Evolutionary conservation across 2,888 invertebrate genomes (phyloP), one percentile per base, ranked within the genome.

Genomic region (Eumacrocentrus americanus): DNA sequence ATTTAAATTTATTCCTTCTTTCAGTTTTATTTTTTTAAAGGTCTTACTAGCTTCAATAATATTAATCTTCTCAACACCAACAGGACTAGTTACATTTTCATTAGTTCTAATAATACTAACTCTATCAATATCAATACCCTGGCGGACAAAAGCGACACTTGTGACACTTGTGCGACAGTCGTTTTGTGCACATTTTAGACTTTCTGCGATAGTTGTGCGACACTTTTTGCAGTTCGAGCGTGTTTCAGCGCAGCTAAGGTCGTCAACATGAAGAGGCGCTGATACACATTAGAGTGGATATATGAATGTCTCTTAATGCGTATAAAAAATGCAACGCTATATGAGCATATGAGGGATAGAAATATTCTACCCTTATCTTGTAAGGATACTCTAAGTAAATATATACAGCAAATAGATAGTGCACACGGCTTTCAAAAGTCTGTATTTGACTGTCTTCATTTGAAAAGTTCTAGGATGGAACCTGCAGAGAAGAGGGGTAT

Each of bases 391-490:
- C 52, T 69, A 2, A 55, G 60, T 29, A 52, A 47, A 50, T 64
- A 62, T 50, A 59, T 66, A 23, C 52, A 58, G 29, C 55, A 52
- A 47, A 44, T 70, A 14, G 60, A 62, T 12, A 53, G 60, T 22
- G 25, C 52, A 1, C 66, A 61, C 51, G 65, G 66, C 1, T 67
- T 67, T 55, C 59, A 59, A 11, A n/a, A 25, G 6, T n/a, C 37
- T 5, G 37, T 50, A 16, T 67, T 67, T 52, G 47, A 58, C 0
- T 7, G 47, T 9, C 22, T 70, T 2, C 22, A 40, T 29, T 37
- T 59, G 40, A 68, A 66, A 62, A 50, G 51, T 20, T 48, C 34
- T 5, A 20, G 54, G 16, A 66, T 69, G 66, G 56, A 61, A 25
- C 11, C 25, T 0, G 29, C 46, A 18, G 40, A 61, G 34, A 63